Percentiles rank a stretch among this genome's conserved stretches.
Evolutionary conservation across 2,888 invertebrate genomes (phyloP).

Genomic region (Aethes cnicana): DNA sequence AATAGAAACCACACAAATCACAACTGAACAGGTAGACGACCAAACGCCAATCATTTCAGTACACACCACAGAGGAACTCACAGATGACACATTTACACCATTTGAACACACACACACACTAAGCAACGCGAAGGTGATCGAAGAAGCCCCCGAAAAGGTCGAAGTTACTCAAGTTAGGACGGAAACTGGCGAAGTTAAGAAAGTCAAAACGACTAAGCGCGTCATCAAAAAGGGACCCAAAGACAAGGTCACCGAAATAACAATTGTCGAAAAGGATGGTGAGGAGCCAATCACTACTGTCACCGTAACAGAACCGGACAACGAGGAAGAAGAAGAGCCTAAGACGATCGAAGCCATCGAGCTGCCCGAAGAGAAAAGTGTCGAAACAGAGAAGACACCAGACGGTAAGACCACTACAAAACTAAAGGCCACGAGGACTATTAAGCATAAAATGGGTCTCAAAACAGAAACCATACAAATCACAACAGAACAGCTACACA

Average conservation of each 20-base stretch:
- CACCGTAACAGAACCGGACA: slow-evolving; percentile 50
- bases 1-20: slow-evolving; percentile 51
- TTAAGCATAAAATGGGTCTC: slow-evolving; percentile 55
- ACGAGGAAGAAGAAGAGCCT: slow-evolving; percentile 48
- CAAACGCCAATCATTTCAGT: slow-evolving; percentile 63
- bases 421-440: slow-evolving; percentile 35
- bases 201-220: slow-evolving; percentile 63
- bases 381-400: slow-evolving; percentile 29
- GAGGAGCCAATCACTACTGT: slow-evolving; percentile 55
- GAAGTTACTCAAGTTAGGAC: slow-evolving; percentile 62
- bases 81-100: slow-evolving; percentile 42
- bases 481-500: slow-evolving; percentile 62
- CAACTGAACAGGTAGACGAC: slow-evolving; percentile 66
- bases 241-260: slow-evolving; percentile 70
- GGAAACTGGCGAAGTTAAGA: slow-evolving; percentile 50
- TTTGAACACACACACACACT: slow-evolving; percentile 23
- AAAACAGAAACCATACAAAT: slow-evolving; percentile 61
- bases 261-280: slow-evolving; percentile 64
- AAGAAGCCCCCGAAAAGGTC: slow-evolving; percentile 55
- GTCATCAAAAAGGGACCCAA: slow-evolving; percentile 68
- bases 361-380: slow-evolving; percentile 41
- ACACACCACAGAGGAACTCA: slow-evolving; percentile 53
- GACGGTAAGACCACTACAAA: slow-evolving; percentile 46
- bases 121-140: slow-evolving; percentile 43
- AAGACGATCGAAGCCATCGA: slow-evolving; percentile 49